A percentile compares a stretch with the other conserved stretches of the same genome.
Evolutionary conservation across 2,797 vertebrate genomes (phyloP).

Genomic region (Periophthalmus magnuspinnatus): DNA sequence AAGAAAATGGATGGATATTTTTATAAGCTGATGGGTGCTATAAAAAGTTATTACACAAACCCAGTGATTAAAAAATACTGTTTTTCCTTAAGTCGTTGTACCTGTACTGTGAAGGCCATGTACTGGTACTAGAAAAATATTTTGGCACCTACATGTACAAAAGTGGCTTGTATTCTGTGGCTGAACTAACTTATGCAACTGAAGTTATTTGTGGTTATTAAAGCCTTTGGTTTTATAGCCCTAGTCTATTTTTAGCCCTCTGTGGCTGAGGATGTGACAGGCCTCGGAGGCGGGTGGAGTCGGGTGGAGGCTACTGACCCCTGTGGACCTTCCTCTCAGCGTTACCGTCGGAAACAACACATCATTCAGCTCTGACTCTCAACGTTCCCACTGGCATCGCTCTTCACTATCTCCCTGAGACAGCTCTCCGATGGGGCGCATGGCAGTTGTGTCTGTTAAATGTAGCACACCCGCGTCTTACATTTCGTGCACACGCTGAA

Average conservation of each 20-base stretch:
- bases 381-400: constrained; percentile 48
- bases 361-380: constrained; percentile 62
- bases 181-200: neutral
- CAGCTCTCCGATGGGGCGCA: constrained; percentile 21
- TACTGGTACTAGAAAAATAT: no score
- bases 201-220: constrained; percentile 12
- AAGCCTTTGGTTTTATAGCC: constrained; percentile 42
- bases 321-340: constrained; percentile 64
- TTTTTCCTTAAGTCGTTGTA: no score
- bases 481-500: constrained; percentile 41
- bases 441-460: constrained; percentile 41
- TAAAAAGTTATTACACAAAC: no score
- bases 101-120: no score
- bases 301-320: constrained; percentile 61
- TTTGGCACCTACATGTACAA: neutral
- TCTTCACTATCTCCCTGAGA: constrained; percentile 27
- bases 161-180: neutral
- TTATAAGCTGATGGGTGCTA: neutral
- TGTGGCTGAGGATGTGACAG: constrained; percentile 61
- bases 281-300: constrained; percentile 29
- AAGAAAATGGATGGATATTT: no score
- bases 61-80: no score
- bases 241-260: constrained; percentile 63
- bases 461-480: constrained; percentile 53
- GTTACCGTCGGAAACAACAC: constrained; percentile 76